Percentiles rank a stretch among this genome's conserved stretches.
These are phyloP conservation scores for Myotis findleyi DNA, from an alignment of 2,797 vertebrate species.

Conservation along the genomic window DNA sequence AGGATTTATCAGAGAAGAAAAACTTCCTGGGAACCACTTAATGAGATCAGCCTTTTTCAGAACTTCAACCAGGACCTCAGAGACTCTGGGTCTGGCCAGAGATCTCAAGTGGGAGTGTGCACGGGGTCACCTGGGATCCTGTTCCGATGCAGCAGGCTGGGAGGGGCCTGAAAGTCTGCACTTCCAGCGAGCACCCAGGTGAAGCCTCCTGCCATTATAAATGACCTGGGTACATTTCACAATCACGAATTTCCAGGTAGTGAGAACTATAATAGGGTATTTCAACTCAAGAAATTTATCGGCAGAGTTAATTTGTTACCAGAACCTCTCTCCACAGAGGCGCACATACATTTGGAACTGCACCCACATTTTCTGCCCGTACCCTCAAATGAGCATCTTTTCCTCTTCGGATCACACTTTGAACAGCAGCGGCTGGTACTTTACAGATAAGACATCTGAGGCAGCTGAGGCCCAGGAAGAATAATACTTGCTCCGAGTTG, in stretches of 20 bases:
- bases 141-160: not conserved
- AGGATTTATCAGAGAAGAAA: not conserved
- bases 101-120: not conserved
- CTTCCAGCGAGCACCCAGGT: not conserved
- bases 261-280: not conserved
- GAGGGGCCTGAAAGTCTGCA: not conserved
- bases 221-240: not conserved
- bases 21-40: not conserved
- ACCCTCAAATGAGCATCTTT: constrained; percentile 7
- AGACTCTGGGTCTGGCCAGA: not conserved
- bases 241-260: not conserved
- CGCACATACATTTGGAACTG: not conserved
- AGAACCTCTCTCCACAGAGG: not conserved
- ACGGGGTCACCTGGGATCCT: not conserved
- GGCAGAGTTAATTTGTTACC: not conserved
- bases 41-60: constrained; percentile 8
- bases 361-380: not conserved
- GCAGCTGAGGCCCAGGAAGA: not conserved
- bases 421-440: not conserved
- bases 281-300: constrained; percentile 24
- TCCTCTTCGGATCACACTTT: not conserved
- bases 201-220: too few relatives aligned
- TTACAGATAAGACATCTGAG: not conserved
- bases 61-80: not conserved
- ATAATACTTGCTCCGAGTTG: not conserved